phyloP scores from a whole-genome alignment of 1,140 invertebrate species.

The Caenorhabditis elegans region DNA sequence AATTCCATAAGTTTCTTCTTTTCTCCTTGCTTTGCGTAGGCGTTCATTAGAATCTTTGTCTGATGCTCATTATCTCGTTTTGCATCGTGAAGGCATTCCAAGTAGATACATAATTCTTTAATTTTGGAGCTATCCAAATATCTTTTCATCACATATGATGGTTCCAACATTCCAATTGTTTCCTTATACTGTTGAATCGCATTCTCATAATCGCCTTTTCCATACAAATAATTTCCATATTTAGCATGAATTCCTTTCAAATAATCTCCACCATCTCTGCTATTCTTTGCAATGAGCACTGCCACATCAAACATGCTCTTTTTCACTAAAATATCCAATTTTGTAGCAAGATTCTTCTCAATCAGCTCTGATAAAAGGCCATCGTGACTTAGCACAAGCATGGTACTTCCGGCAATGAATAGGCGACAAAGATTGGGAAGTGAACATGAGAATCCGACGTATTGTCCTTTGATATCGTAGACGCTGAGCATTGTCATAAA shows the following conservation, averaged over 20 bases:
- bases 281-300: slow-evolving; percentile 57
- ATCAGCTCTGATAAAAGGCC: slow-evolving; percentile 44
- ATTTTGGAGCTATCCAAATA: neutral
- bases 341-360: slow-evolving; percentile 57
- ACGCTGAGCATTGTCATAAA: slow-evolving; percentile 57
- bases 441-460: slow-evolving; percentile 59
- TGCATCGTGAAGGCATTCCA: slow-evolving; percentile 56
- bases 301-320: slow-evolving; percentile 63
- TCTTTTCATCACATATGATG: slow-evolving; percentile 63
- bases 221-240: slow-evolving; percentile 64
- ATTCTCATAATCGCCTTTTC: slow-evolving; percentile 65
- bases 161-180: slow-evolving; percentile 62
- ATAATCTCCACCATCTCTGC: slow-evolving; percentile 46
- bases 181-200: slow-evolving; percentile 61
- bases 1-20: slow-evolving; percentile 54
- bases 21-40: slow-evolving; percentile 55
- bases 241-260: slow-evolving; percentile 56
- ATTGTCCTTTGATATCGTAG: slow-evolving; percentile 59
- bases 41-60: slow-evolving; percentile 57
- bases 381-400: slow-evolving; percentile 29
- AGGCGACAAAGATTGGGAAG: slow-evolving; percentile 53
- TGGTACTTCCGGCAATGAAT: neutral
- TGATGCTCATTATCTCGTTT: slow-evolving; percentile 56
- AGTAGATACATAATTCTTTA: slow-evolving; percentile 52
- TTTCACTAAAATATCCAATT: slow-evolving; percentile 60